A percentile compares a stretch with the other conserved stretches of the same genome.
Conservation (phyloP, 2,113 vertebrate species). For the Siniperca knerii region DNA sequence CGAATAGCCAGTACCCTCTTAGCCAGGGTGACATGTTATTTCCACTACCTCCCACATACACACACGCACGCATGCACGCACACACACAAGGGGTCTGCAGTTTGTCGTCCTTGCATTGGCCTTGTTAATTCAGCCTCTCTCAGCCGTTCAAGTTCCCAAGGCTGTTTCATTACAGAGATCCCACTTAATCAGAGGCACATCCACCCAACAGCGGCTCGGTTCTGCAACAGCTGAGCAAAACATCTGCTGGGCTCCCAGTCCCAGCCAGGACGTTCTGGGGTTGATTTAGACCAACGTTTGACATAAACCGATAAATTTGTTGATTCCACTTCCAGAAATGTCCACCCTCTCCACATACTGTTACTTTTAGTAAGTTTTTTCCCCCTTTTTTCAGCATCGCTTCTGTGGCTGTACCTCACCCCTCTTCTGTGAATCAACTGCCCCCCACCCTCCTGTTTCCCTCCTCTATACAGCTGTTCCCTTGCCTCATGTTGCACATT, state of each 20-base stretch:
- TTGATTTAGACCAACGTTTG: constrained; percentile 67
- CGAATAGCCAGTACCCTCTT: constrained; percentile 34
- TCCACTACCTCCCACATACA: constrained; percentile 52
- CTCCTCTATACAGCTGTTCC: constrained; percentile 79
- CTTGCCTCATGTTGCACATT: constrained; percentile 82
- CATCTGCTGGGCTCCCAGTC: constrained; percentile 68
- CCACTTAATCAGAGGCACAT: constrained; percentile 59
- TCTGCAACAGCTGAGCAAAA: constrained; percentile 78
- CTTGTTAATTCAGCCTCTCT: constrained; percentile 47
- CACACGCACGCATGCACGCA: constrained; percentile 37
- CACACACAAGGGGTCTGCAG: constrained; percentile 51
- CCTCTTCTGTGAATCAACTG: constrained; percentile 56
- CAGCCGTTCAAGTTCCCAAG: constrained; percentile 67
- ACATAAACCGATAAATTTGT: constrained; percentile 70
- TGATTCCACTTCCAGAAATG: constrained; percentile 65
- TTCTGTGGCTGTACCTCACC: constrained; percentile 43
- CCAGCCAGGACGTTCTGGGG: constrained; percentile 57
- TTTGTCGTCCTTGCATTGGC: constrained; percentile 46
- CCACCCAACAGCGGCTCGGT: constrained; percentile 64
- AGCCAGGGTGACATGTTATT: constrained; percentile 63
- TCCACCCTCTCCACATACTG: constrained; percentile 43
- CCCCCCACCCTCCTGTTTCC: neutral
- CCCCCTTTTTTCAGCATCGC: constrained; percentile 7
- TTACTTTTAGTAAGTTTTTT: constrained; percentile 6
- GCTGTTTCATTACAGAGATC: constrained; percentile 62